Base-by-base conservation (phyloP, 2,888 invertebrate species). In the Amblyteles armatorius region DNA sequence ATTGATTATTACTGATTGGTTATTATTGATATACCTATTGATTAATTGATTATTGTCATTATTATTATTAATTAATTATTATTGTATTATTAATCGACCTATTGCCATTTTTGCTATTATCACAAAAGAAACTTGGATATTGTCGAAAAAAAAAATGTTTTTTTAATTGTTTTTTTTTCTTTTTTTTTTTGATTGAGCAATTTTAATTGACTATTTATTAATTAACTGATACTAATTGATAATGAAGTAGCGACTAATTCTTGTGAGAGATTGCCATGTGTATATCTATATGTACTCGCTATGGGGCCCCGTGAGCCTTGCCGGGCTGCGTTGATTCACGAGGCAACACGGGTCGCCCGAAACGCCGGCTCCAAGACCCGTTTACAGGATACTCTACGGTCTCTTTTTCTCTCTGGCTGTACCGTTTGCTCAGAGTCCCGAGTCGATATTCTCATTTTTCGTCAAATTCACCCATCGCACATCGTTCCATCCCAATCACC, bases 251-350 rank as follows among this genome's bases (percentile, higher is more conserved):
- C 89, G 92, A 92, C 90, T 93, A 93, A 93, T 93, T 93, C 92
- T 93, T 93, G 93, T 93, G 93, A 93, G 93, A 93, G 92, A 92
- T 93, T 93, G 93, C 93, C 93, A 93, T 93, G 93, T 93, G 93
- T 93, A 93, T 93, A 93, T 93, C 93, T 93, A 93, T 93, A 93
- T 93, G 92, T 93, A 93, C 91, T 93, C 93, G 92, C 93, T 93
- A 92, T 89, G 89, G 92, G 89, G 90, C 90, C 90, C 91, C 90
- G 91, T 88, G 89, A 88, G 85, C 87, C 87, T 87, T 84, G 86
- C 88, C 86, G 87, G 84, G 86, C 87, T 82, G 87, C 83, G 84
- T 83, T 80, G 73, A 85, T 86, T 80, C 85, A 82, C 87, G 87
- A 74, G 77, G 81, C 83, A 86, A 77, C 89, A 88, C 91, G 92